Conservation (phyloP, 2,113 vertebrate species). For the Pogonocichla stellata region DNA sequence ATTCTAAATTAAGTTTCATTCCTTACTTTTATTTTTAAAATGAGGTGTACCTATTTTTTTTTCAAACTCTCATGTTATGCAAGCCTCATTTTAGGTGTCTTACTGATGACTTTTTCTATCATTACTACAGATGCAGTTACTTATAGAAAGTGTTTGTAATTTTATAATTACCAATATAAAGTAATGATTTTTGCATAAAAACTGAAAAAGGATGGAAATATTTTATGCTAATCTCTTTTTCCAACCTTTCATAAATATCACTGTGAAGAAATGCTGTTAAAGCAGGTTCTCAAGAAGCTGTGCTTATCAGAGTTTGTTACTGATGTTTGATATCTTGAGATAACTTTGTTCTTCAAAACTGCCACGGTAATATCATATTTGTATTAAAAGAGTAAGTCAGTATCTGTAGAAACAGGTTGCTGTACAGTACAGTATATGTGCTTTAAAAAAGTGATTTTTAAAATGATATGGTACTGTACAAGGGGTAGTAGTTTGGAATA, state of each 20-base stretch:
- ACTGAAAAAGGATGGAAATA: slow-evolving; percentile 77
- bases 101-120: slow-evolving; percentile 81
- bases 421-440: slow-evolving; percentile 70
- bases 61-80: slow-evolving; percentile 77
- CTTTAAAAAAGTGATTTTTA: slow-evolving; percentile 66
- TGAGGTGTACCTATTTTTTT: not conserved
- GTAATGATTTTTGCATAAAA: slow-evolving; percentile 79
- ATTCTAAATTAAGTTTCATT: not conserved
- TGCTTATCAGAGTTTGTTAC: slow-evolving; percentile 83
- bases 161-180: slow-evolving; percentile 86
- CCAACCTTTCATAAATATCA: slow-evolving; percentile 95
- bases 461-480: slow-evolving; percentile 64
- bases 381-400: slow-evolving; percentile 79
- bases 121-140: slow-evolving; percentile 87
- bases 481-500: slow-evolving; percentile 65
- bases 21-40: not conserved
- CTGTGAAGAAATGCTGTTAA: slow-evolving; percentile 96
- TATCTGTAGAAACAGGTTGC: slow-evolving; percentile 74
- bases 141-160: slow-evolving; percentile 97
- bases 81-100: slow-evolving; percentile 71
- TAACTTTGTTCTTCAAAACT: slow-evolving; percentile 86
- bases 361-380: slow-evolving; percentile 87
- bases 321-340: slow-evolving; percentile 83
- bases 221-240: slow-evolving; percentile 80
- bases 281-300: slow-evolving; percentile 84